Conservation (phyloP, 2,797 vertebrate species). For the Paramormyrops hopkinsi region DNA sequence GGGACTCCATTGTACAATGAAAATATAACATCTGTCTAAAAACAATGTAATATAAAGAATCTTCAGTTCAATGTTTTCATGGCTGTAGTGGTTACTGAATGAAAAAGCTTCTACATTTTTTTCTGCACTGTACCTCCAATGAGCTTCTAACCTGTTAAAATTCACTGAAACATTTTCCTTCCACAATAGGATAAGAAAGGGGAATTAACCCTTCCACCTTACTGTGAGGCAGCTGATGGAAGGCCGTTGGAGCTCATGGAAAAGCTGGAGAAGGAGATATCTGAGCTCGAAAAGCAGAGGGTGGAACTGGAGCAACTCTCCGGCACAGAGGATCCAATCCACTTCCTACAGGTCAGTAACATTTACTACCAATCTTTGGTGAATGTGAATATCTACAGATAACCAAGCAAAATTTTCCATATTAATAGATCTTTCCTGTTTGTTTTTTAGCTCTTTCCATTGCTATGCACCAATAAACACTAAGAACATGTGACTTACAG, state of each 20-base stretch:
- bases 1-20: background rate
- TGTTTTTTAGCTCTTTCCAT: slow-evolving; percentile 27
- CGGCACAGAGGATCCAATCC: slow-evolving; percentile 44
- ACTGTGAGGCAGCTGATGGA: slow-evolving; percentile 12
- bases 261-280: slow-evolving; percentile 34
- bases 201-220: background rate
- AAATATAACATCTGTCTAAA: background rate
- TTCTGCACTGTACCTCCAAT: background rate
- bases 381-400: background rate
- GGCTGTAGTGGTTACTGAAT: background rate
- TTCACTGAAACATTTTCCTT: background rate
- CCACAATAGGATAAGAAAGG: slow-evolving; percentile 32
- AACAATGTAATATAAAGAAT: background rate
- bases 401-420: background rate
- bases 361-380: background rate
- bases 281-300: slow-evolving; percentile 3
- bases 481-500: background rate
- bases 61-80: background rate
- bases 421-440: slow-evolving; percentile 17
- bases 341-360: slow-evolving; percentile 49
- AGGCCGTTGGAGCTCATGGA: background rate
- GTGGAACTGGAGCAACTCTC: slow-evolving; percentile 32
- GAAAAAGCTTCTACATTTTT: background rate
- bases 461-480: slow-evolving; percentile 18
- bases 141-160: background rate